Percentiles rank a stretch among this genome's conserved stretches.
These are phyloP conservation scores for Meliscaeva auricollis DNA, from an alignment of 2,888 invertebrate genomes.

Conservation along the genomic window DNA sequence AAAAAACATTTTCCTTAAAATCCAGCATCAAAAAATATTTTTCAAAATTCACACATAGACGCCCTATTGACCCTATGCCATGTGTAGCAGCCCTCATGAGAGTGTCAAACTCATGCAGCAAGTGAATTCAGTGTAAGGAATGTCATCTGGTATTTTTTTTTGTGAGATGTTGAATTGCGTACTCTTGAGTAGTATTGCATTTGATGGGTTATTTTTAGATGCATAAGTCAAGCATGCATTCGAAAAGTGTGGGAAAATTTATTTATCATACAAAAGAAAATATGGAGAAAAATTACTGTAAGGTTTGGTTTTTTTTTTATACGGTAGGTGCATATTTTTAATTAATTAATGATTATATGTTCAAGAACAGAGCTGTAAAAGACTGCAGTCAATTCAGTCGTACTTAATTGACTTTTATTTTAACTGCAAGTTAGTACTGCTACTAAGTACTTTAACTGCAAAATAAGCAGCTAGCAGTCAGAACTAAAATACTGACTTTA, in stretches of 20 bases:
- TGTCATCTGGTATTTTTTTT: constrained; percentile 70
- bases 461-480: too few relatives aligned
- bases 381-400: too few relatives aligned
- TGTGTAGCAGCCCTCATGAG: constrained; percentile 65
- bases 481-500: too few relatives aligned
- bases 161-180: constrained; percentile 40
- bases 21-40: too few relatives aligned
- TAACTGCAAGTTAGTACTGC: too few relatives aligned
- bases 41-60: constrained; percentile 31
- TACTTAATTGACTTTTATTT: too few relatives aligned
- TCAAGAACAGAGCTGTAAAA: too few relatives aligned
- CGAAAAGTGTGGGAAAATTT: constrained; percentile 74
- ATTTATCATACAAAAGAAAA: constrained; percentile 50
- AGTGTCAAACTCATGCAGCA: constrained; percentile 57
- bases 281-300: background rate
- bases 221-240: constrained; percentile 39
- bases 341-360: too few relatives aligned
- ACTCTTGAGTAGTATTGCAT: constrained; percentile 27
- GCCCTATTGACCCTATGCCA: constrained; percentile 59
- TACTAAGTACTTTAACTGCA: too few relatives aligned
- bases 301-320: background rate
- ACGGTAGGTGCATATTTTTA: background rate
- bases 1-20: too few relatives aligned
- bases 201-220: constrained; percentile 61
- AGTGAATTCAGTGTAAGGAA: constrained; percentile 68